phyloP scores from a whole-genome alignment of 64 coral and sea anemone species.

The Stichodactyla helianthus region DNA sequence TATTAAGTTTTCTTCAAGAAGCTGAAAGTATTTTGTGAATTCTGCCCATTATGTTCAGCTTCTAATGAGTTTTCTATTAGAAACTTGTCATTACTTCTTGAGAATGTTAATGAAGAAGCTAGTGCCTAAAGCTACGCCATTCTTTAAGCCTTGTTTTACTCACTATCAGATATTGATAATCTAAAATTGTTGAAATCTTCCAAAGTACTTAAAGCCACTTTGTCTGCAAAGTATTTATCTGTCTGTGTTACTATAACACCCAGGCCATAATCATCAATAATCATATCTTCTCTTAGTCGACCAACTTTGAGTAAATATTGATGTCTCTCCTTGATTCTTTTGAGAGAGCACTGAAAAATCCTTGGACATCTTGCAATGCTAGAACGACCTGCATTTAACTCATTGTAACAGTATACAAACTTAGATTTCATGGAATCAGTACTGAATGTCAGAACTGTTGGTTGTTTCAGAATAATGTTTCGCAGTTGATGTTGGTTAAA shows the following conservation, averaged over 20 bases:
- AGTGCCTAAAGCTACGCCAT: too few species aligned
- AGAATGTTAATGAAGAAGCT: too few species aligned
- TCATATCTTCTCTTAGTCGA: slow-evolving; percentile 53
- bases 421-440: slow-evolving; percentile 63
- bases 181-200: slow-evolving; percentile 68
- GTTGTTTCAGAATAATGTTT: slow-evolving; percentile 92
- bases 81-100: too few species aligned
- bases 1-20: too few species aligned
- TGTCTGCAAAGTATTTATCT: slow-evolving; percentile 71
- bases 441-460: slow-evolving; percentile 87
- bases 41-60: too few species aligned
- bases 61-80: too few species aligned
- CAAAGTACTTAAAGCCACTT: slow-evolving; percentile 54
- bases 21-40: too few species aligned
- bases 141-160: neutral
- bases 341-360: slow-evolving; percentile 86
- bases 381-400: slow-evolving; percentile 60
- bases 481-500: slow-evolving; percentile 86
- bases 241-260: slow-evolving; percentile 71
- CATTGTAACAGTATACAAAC: slow-evolving; percentile 78
- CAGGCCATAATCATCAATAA: slow-evolving; percentile 81
- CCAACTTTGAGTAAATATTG: slow-evolving; percentile 64
- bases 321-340: slow-evolving; percentile 90
- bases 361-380: slow-evolving; percentile 84
- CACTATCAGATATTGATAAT: neutral